Conservation (phyloP, 2,797 vertebrate species). For the Sebastes oblongus region DNA sequence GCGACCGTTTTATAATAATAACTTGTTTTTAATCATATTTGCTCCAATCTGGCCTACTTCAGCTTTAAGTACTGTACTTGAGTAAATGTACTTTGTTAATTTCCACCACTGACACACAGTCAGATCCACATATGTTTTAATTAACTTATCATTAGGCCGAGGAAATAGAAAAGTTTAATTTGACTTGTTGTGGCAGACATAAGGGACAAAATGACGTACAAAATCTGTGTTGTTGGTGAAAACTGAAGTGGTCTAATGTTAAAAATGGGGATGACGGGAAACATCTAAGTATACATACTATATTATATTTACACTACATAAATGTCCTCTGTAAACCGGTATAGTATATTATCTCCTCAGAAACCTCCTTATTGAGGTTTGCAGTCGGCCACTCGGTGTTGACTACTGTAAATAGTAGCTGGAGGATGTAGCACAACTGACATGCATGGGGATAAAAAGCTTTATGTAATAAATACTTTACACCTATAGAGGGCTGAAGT, state of each 20-base stretch:
- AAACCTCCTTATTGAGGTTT: slow-evolving; percentile 30
- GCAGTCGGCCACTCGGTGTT: slow-evolving; percentile 16
- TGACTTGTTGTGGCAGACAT: background rate
- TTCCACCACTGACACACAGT: background rate
- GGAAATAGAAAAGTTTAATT: background rate
- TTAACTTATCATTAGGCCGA: background rate
- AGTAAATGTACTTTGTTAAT: background rate
- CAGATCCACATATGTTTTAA: background rate
- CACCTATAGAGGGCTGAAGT: background rate
- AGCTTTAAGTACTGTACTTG: background rate
- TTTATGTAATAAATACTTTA: slow-evolving; percentile 1
- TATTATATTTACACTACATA: background rate
- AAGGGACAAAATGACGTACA: background rate
- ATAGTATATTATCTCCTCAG: background rate
- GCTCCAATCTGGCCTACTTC: too few relatives aligned
- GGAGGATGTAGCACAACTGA: slow-evolving; percentile 29
- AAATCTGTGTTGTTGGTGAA: background rate
- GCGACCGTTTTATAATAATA: too few relatives aligned
- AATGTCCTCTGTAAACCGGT: background rate
- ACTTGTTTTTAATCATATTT: too few relatives aligned
- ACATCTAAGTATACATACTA: background rate
- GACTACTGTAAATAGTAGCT: slow-evolving; percentile 25
- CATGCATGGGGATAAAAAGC: background rate
- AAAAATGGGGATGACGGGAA: background rate
- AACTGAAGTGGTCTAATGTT: background rate